Evolutionary conservation across 2,888 invertebrate genomes (phyloP), one percentile per base, ranked within the genome.

Genomic region (Ypsolopha sequella): DNA sequence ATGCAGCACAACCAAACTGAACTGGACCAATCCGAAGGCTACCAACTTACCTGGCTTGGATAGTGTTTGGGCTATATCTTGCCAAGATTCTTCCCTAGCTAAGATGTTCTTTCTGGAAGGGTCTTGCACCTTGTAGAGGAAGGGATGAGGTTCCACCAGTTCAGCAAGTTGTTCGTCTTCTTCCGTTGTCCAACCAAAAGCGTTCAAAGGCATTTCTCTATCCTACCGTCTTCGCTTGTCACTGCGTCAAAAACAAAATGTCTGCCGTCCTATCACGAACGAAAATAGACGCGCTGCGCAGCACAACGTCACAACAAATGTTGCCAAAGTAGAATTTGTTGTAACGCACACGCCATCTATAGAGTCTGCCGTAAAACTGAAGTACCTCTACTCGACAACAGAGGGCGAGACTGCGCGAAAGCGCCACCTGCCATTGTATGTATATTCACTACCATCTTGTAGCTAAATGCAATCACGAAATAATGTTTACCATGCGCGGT

Each of bases 261-360:
- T 81, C 81, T 63, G 70, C 76, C 65, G 61, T 11, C 81, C 81
- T 80, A 81, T 80, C 81, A 52, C 70, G 66, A 70, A 70, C 72
- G 69, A 68, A 80, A 76, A 80, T 79, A 79, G 67, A n/a, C 70
- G 73, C 73, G 74, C 75, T 76, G 79, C 74, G 77, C 77, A 72
- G 72, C 71, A 74, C 73, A 64, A 82, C 81, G 80, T 80, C 78
- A 80, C 73, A 60, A 61, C 43, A 7, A 14, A 14, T 35, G 35
- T 34, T 43, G 50, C 39, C 41, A 51, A 33, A 39, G 11, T 36
- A 36, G 14, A 33, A 24, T 41, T 8, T 36, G 10, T 24, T n/a
- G 33, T 11, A 3, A 14, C 10, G 10, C 11, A 10, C 6, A n/a
- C 50, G 50, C 36, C 53, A 53, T 51, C 53, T 53, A 13, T 14